Evolutionary conservation across 2,797 vertebrate species (phyloP), one percentile per base, ranked within the genome.

Genomic region (Enteromius afrohamiltoni): DNA sequence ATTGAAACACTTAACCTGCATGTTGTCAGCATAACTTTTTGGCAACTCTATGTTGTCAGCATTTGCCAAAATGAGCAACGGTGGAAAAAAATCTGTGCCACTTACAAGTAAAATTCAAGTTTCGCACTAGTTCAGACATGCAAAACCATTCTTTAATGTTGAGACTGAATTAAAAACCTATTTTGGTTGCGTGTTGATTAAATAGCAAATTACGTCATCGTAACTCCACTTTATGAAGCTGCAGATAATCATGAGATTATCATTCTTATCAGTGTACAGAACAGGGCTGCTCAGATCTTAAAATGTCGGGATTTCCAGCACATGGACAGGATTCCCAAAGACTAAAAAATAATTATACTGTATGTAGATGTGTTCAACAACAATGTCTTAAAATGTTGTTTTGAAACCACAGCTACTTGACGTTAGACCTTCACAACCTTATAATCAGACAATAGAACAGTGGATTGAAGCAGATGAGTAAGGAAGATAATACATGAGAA

Each of bases 271-370:
- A 31, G 23, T 47, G 80, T 70, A 65, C 34, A 47, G 51, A 74
- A 29, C 14, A 62, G 29, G 65, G n/a, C n/a, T 23, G 17, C 62
- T 49, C 34, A 55, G 71, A 55, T 83, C 31, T 84, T 73, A 78
- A 78, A 78, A 68, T 37, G 49, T 68, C 67, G n/a, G 49, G 55
- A 79, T 85, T 79, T 83, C 51, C 47, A 80, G 55, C 51, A 58
- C 17, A 76, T 77, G 31, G 16, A 26, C 23, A 9, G 45, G 53
- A 83, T 75, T 85, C 34, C n/a, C 40, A 16, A 31, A 65, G 31
- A 37, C 1, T 2, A 14, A 58, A 49, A n/a, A n/a, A 45, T 40
- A 67, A 82, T 80, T 64, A 8, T 14, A 60, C 67, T 53, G 73
- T 23, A 81, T 23, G 29, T 13, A 60, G 23, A 78, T 11, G 40